phyloP scores from a whole-genome alignment of 2,797 vertebrate genomes.

The Oreortyx pictus region DNA sequence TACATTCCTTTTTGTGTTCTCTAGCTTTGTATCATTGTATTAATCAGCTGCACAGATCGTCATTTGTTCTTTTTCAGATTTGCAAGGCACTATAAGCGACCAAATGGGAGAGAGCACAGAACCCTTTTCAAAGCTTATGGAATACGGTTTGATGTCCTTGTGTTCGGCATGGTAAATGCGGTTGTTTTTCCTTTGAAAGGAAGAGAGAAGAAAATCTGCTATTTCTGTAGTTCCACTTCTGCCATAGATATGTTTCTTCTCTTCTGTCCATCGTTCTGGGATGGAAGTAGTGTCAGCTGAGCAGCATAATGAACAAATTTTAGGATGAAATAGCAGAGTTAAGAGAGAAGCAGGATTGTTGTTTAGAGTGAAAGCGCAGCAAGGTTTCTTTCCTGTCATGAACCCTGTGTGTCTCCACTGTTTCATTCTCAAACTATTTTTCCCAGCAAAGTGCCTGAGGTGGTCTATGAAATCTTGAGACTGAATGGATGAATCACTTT shows the following conservation, averaged over 20 bases:
- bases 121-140: slow-evolving; percentile 89
- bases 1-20: background rate
- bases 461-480: background rate
- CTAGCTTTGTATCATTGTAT: background rate
- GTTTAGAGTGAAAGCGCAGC: background rate
- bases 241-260: background rate
- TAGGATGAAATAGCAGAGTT: background rate
- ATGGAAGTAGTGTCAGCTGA: background rate
- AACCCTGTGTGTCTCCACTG: background rate
- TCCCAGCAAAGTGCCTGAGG: background rate
- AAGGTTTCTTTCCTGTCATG: background rate
- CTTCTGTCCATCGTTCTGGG: background rate
- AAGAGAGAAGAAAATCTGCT: background rate
- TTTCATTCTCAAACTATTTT: background rate
- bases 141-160: slow-evolving; percentile 90
- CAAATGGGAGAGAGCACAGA: slow-evolving; percentile 78
- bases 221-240: background rate
- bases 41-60: background rate
- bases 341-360: background rate
- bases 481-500: background rate
- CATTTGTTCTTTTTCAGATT: slow-evolving; percentile 76
- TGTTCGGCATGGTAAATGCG: slow-evolving; percentile 85
- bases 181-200: background rate
- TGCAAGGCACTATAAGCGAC: slow-evolving; percentile 82
- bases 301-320: background rate